phyloP scores from a whole-genome alignment of 2,888 invertebrate species.

The Furcula furcula region DNA sequence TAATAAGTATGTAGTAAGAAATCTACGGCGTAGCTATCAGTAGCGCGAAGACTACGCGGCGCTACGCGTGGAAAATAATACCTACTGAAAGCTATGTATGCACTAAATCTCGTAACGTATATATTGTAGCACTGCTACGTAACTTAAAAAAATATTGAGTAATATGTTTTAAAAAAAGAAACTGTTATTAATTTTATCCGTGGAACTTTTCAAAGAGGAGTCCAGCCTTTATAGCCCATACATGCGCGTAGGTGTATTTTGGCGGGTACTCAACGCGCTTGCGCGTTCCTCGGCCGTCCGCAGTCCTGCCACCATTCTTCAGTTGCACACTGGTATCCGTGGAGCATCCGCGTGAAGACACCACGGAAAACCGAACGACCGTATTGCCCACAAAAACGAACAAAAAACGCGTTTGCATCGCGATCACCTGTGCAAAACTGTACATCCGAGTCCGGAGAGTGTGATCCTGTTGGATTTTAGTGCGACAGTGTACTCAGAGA shows the following conservation, averaged over 20 bases:
- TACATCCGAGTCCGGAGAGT: constrained; percentile 20
- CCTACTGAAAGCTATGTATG: neutral
- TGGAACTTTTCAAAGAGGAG: constrained; percentile 61
- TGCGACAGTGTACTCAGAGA: constrained; percentile 39
- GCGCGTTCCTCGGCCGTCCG: constrained; percentile 67
- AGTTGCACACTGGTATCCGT: constrained; percentile 65
- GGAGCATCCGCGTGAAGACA: constrained; percentile 38
- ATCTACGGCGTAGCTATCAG: constrained; percentile 49
- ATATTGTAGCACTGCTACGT: neutral
- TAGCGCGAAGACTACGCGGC: constrained; percentile 28
- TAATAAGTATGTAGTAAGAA: too few species aligned
- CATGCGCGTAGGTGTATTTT: constrained; percentile 79
- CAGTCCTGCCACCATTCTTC: constrained; percentile 79
- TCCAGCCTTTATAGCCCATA: constrained; percentile 51
- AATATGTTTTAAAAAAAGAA: neutral
- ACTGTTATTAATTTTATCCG: constrained; percentile 39
- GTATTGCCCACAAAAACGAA: constrained; percentile 60
- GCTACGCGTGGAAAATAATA: constrained; percentile 4
- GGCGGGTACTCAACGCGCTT: constrained; percentile 71
- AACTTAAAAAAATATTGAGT: neutral
- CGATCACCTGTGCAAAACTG: constrained; percentile 42
- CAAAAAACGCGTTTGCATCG: constrained; percentile 38
- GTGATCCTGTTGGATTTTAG: constrained; percentile 26
- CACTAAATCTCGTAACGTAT: neutral
- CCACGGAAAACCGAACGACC: constrained; percentile 42